Evolutionary conservation across 1,140 invertebrate species (phyloP).

Genomic region (Calosoma granatense): DNA sequence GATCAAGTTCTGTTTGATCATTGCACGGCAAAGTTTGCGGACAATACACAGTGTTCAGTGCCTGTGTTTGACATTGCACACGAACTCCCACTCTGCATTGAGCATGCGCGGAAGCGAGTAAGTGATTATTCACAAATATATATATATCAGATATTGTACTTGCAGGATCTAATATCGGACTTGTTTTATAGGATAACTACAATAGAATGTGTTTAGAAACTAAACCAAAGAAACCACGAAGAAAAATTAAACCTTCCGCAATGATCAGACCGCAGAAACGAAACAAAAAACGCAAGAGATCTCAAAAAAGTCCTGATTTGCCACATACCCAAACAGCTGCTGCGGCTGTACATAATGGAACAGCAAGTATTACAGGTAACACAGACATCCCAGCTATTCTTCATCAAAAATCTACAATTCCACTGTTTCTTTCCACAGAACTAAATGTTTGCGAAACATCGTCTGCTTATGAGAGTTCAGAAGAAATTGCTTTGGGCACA

Average conservation of each 20-base stretch:
- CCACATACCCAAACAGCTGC: background rate
- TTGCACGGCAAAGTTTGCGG: slow-evolving; percentile 79
- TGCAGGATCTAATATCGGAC: background rate
- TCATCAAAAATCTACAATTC: no score
- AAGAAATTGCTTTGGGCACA: slow-evolving; percentile 42
- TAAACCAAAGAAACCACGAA: slow-evolving; percentile 70
- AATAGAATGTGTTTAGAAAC: slow-evolving; percentile 57
- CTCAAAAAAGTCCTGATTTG: slow-evolving; percentile 11
- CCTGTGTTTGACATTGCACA: slow-evolving; percentile 79
- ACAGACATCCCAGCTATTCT: no score
- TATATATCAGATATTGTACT: background rate
- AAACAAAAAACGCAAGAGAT: slow-evolving; percentile 36
- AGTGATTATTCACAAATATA: no score
- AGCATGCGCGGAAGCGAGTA: slow-evolving; percentile 66
- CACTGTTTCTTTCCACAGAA: slow-evolving; percentile 29
- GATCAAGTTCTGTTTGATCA: slow-evolving; percentile 82
- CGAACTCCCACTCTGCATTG: slow-evolving; percentile 71
- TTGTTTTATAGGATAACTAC: slow-evolving; percentile 56
- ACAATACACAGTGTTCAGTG: slow-evolving; percentile 78
- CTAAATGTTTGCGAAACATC: slow-evolving; percentile 43
- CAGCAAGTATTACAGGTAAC: no score
- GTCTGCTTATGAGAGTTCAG: slow-evolving; percentile 45
- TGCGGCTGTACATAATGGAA: background rate
- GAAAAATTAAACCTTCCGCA: slow-evolving; percentile 60
- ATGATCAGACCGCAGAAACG: slow-evolving; percentile 67